Percentiles rank a stretch among this genome's conserved stretches.
phyloP scores from a whole-genome alignment of 2,888 invertebrate genomes.

The Pseudococcus jackbeardsleyi region DNA sequence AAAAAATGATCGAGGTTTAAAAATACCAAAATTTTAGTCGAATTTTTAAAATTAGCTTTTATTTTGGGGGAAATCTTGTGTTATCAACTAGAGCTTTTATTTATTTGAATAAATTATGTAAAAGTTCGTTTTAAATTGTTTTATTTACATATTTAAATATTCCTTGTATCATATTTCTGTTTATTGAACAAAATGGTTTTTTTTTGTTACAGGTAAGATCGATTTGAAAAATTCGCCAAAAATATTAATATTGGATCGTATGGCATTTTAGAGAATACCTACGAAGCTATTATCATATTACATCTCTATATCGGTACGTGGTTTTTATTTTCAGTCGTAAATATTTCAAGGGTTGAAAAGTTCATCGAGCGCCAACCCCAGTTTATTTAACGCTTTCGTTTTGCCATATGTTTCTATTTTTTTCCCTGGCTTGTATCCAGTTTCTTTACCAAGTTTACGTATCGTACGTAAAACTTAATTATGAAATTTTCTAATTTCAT shows the following conservation, averaged over 20 bases:
- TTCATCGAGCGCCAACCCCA: background rate
- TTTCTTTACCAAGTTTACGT: background rate
- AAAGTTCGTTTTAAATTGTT: background rate
- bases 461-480: background rate
- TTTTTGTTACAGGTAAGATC: background rate
- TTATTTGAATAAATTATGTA: no score
- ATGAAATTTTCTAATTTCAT: slow-evolving; percentile 33
- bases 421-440: background rate
- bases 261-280: no score
- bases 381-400: background rate
- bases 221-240: background rate
- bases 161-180: background rate
- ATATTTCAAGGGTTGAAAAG: slow-evolving; percentile 17
- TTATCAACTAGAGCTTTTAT: no score
- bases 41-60: no score
- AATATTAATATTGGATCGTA: background rate
- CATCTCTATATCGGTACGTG: background rate
- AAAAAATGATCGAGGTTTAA: no score
- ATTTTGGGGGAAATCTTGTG: no score
- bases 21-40: no score
- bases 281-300: background rate
- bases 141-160: background rate
- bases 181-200: background rate
- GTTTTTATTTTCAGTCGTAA: background rate
- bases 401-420: background rate